Conservation (phyloP, 2,113 vertebrate genomes). For the Argyrosomus japonicus region DNA sequence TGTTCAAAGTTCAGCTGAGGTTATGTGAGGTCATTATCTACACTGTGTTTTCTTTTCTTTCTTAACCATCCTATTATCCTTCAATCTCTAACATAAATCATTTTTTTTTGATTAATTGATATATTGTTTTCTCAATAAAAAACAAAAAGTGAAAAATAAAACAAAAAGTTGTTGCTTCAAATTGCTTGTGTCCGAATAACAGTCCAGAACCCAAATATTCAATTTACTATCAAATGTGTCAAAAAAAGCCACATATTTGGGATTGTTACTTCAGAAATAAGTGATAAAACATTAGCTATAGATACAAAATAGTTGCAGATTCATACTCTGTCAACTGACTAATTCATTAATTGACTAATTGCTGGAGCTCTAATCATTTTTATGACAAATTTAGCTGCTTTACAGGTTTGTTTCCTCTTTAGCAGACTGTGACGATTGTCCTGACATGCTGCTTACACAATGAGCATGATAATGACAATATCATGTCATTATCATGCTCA, state of each 20-base stretch:
- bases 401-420: neutral
- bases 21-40: neutral
- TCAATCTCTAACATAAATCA: no score
- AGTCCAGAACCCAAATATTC: neutral
- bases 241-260: neutral
- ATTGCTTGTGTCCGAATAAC: neutral
- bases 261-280: neutral
- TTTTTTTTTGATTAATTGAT: neutral
- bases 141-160: no score
- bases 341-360: neutral
- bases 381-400: neutral
- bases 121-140: neutral
- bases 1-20: neutral
- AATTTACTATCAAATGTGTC: neutral
- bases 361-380: neutral
- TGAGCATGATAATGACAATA: no score
- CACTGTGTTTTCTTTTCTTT: neutral
- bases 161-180: no score
- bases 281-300: neutral
- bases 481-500: no score
- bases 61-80: neutral
- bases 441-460: no score
- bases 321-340: neutral
- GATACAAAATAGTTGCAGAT: neutral
- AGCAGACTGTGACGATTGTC: neutral